phyloP scores from a whole-genome alignment of 2,113 vertebrate genomes.

The Urocynchramus pylzowi region DNA sequence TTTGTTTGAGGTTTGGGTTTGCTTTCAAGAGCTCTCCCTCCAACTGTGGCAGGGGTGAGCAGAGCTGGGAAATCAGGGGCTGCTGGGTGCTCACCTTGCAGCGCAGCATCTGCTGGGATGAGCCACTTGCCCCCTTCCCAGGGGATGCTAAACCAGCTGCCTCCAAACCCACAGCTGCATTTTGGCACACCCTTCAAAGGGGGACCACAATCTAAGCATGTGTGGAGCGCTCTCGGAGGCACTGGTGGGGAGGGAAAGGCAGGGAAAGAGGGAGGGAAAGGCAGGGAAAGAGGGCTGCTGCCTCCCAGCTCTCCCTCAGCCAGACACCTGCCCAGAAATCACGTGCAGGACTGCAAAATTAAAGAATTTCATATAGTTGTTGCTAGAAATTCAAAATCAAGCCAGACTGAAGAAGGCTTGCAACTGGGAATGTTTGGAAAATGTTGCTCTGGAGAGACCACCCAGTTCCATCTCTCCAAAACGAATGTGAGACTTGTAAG shows the following conservation, averaged over 20 bases:
- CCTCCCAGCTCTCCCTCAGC: neutral
- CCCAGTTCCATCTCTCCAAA: neutral
- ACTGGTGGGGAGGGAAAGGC: neutral
- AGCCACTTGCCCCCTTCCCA: neutral
- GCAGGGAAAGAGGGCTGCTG: neutral
- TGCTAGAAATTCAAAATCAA: neutral
- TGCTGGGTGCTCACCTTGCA: neutral
- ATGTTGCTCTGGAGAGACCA: slow-evolving; percentile 9
- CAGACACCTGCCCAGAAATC: neutral
- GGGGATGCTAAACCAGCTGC: neutral
- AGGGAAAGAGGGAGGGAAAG: neutral
- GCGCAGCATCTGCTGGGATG: neutral
- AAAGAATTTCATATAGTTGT: neutral
- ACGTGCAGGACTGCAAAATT: neutral
- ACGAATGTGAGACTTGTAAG: neutral
- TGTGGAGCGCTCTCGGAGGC: neutral
- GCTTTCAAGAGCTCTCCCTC: slow-evolving; percentile 27
- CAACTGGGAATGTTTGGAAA: neutral
- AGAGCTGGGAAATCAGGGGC: neutral
- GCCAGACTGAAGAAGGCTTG: neutral
- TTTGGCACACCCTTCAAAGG: neutral
- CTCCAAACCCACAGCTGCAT: neutral
- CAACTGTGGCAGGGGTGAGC: neutral
- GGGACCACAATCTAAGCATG: rapidly evolving
- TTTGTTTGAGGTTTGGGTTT: slow-evolving; percentile 57